phyloP scores from a whole-genome alignment of 2,888 invertebrate genomes.

The Noctua pronuba region DNA sequence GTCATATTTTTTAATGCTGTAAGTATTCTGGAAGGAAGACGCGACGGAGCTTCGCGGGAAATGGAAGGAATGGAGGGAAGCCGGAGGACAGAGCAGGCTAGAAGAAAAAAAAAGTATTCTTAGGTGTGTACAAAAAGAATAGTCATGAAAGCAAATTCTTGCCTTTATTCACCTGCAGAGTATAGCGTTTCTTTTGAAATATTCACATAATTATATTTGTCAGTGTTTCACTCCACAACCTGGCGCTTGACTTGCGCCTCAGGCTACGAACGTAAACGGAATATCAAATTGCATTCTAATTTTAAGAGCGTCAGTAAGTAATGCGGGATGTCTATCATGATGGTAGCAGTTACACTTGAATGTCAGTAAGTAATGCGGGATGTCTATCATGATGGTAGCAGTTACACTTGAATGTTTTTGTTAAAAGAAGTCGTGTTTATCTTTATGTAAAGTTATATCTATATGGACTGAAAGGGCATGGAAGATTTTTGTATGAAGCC shows the following conservation, averaged over 20 bases:
- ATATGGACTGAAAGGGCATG: too few species aligned
- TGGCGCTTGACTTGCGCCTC: background rate
- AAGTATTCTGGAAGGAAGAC: too few species aligned
- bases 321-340: too few species aligned
- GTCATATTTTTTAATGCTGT: background rate
- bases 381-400: background rate
- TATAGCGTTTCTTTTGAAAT: slow-evolving; percentile 8
- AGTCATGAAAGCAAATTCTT: background rate
- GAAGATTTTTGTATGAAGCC: too few species aligned
- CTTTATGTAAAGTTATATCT: background rate
- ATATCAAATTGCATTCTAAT: slow-evolving; percentile 26
- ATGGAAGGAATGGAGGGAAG: background rate
- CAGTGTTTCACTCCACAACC: too few species aligned
- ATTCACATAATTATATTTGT: background rate
- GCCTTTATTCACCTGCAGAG: background rate
- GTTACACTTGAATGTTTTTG: background rate
- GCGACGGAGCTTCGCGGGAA: too few species aligned
- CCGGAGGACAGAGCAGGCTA: background rate
- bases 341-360: too few species aligned
- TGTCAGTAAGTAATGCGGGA: background rate
- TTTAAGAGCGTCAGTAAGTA: slow-evolving; percentile 3
- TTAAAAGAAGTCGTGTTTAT: background rate
- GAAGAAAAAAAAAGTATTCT: background rate
- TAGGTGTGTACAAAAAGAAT: background rate
- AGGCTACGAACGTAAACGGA: slow-evolving; percentile 12